phyloP scores from a whole-genome alignment of 2,888 invertebrate species.

The Pyrrhosoma nymphula region DNA sequence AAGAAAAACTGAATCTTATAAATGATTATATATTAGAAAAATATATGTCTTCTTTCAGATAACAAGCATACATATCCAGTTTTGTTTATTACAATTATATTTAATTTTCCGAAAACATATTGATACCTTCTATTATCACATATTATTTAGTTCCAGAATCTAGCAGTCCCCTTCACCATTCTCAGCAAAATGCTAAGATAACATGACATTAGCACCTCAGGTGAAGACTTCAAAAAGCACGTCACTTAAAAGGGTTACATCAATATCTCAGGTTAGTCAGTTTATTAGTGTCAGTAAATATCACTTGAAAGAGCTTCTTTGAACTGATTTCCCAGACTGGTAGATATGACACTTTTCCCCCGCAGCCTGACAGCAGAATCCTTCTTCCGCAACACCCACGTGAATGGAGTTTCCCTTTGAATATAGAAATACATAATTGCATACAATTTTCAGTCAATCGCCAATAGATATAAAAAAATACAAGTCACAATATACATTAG shows the following conservation, averaged over 20 bases:
- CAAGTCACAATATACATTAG: background rate
- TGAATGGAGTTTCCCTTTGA: conserved; percentile 44
- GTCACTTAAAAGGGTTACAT: background rate
- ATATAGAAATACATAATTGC: background rate
- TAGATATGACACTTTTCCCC: background rate
- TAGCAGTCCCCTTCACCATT: background rate
- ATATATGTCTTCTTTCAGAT: background rate
- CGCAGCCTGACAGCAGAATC: conserved; percentile 35
- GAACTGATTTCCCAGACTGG: conserved; percentile 15
- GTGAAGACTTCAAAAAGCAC: background rate
- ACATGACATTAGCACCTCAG: background rate
- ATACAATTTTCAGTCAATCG: background rate
- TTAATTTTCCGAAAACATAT: background rate
- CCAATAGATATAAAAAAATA: background rate
- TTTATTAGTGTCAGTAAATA: too few species aligned
- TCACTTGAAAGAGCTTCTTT: conserved; percentile 39
- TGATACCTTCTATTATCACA: background rate
- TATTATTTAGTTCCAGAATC: background rate
- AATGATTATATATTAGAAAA: conserved; percentile 28
- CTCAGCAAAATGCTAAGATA: background rate
- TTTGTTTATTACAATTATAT: background rate
- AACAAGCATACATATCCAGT: background rate
- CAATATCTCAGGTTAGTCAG: background rate
- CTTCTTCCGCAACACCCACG: conserved; percentile 33
- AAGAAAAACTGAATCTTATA: background rate